Conservation (phyloP, 2,888 invertebrate species). For the Drosophila kambysellisi region DNA sequence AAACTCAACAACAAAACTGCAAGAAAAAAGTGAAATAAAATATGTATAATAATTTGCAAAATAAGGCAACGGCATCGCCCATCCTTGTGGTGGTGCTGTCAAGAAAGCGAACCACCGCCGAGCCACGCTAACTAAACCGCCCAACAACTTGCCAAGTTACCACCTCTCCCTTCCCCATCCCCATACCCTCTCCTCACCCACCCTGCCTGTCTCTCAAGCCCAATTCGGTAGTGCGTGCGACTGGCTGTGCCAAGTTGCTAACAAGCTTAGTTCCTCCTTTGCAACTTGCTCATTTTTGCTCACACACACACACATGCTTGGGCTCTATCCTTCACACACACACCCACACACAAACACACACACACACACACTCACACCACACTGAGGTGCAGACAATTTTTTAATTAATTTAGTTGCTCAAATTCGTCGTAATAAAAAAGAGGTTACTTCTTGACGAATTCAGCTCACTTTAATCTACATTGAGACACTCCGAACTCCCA, state of each 20-base stretch:
- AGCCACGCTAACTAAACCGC: constrained; percentile 33
- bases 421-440: constrained; percentile 46
- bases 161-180: not conserved
- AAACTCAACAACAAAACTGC: constrained; percentile 51
- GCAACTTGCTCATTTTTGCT: constrained; percentile 57
- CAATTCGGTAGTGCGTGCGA: constrained; percentile 53
- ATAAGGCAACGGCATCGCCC: constrained; percentile 58
- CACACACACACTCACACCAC: constrained; percentile 17
- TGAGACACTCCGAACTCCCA: not conserved
- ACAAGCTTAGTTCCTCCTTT: constrained; percentile 72
- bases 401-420: constrained; percentile 68
- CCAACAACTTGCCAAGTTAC: constrained; percentile 38
- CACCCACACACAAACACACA: constrained; percentile 8
- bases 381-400: constrained; percentile 45
- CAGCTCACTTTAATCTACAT: constrained; percentile 6
- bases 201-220: not conserved
- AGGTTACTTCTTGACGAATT: constrained; percentile 29
- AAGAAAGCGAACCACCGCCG: constrained; percentile 1
- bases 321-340: not conserved
- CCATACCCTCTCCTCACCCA: not conserved
- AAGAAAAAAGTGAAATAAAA: constrained; percentile 67
- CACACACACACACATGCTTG: constrained; percentile 1
- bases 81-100: not conserved
- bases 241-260: constrained; percentile 70
- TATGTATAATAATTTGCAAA: constrained; percentile 75